Evolutionary conservation across 2,797 vertebrate genomes (phyloP), one percentile per base, ranked within the genome.

Genomic region (Orientallactaga sibirica): DNA sequence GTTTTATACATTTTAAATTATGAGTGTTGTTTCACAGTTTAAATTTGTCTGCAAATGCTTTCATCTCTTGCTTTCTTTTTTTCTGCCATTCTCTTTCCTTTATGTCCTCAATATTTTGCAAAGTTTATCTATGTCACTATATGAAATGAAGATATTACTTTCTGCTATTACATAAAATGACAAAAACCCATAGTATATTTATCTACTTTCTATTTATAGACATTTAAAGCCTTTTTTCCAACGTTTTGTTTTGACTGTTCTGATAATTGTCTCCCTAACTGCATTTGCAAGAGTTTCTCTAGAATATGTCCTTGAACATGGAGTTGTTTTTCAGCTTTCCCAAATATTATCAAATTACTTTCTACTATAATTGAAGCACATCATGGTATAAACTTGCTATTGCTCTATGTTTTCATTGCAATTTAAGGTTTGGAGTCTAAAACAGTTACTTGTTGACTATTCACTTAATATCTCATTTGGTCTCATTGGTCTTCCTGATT

Each of bases 201-300:
- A 74, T 41, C 37, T 73, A 25, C 20, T 91, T 90, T 89, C 48
- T 84, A 62, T 7, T 77, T 15, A 74, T 10, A 4, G 14, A 3
- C 24, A 73, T 70, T 85, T 87, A 16, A 58, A 92, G 15, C 18
- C 52, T 81, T 24, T 52, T 93, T 37, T 48, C 61, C 74, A 82
- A 3, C 64, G 67, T 62, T 74, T 85, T 88, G 48, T 62, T 74
- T 12, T 64, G 5, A 89, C 62, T 7, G 16, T 86, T 43, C 29
- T 86, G 67, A 20, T 67, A 68, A 55, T 71, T 66, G 18, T 88
- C 61, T 77, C 41, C 20, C 55, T 4, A 11, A 41, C 25, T 62
- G 15, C 20, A 48, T 86, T 84, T 92, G 19, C 10, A 79, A 86
- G 29, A 73, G 16, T 91, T 92, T 79, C 16, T 68, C 70, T 91